phyloP scores from a whole-genome alignment of 2,113 vertebrate species.

The Esox niger region DNA sequence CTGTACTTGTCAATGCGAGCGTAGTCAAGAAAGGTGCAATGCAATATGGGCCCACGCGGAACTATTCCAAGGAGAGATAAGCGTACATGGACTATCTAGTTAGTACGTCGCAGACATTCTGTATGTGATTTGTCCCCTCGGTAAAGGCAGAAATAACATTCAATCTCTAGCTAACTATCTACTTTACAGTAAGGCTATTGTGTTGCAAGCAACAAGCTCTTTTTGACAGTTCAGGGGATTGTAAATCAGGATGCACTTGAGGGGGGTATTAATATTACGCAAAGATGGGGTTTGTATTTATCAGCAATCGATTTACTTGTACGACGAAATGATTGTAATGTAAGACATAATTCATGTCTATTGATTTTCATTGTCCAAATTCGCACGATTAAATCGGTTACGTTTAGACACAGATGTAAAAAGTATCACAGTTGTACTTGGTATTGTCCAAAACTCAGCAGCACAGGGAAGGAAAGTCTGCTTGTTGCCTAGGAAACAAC shows the following conservation, averaged over 20 bases:
- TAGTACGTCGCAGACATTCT: constrained; percentile 19
- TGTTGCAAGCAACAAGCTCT: constrained; percentile 72
- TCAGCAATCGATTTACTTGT: accelerated
- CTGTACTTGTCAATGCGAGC: constrained; percentile 42
- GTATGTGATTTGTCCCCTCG: too few relatives aligned
- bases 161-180: constrained; percentile 59
- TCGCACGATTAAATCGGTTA: not conserved
- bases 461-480: constrained; percentile 52
- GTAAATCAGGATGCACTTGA: too few relatives aligned
- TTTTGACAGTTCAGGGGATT: constrained; percentile 70
- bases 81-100: constrained; percentile 16
- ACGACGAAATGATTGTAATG: not conserved
- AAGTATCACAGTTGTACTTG: constrained; percentile 31
- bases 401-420: not conserved
- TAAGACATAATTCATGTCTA: not conserved
- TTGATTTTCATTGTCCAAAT: not conserved
- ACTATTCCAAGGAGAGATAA: constrained; percentile 21
- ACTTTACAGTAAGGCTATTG: constrained; percentile 65
- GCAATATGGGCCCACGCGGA: too few relatives aligned
- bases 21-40: too few relatives aligned
- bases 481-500: constrained; percentile 76
- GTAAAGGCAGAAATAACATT: constrained; percentile 9
- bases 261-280: not conserved
- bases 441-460: constrained; percentile 56
- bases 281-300: constrained; percentile 1